Percentiles rank a stretch among this genome's conserved stretches.
Conservation (phyloP, 2,888 invertebrate genomes). For the Galeopsomyia nigrocyanea region DNA sequence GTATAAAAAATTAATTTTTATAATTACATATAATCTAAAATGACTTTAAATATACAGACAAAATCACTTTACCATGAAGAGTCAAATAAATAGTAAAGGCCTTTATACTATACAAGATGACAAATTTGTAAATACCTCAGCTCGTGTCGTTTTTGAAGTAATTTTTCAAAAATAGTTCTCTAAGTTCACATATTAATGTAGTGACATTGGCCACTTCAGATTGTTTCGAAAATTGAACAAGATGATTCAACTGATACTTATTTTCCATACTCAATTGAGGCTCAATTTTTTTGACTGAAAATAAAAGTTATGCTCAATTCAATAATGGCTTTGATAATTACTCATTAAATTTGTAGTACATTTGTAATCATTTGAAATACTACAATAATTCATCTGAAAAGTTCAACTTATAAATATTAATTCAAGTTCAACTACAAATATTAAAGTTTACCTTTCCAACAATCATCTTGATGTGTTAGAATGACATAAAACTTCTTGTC, state of each 20-base stretch:
- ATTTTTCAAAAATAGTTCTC: slow-evolving; percentile 56
- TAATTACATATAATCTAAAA: slow-evolving; percentile 5
- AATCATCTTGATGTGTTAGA: slow-evolving; percentile 49
- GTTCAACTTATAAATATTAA: no score
- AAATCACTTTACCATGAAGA: no score
- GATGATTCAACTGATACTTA: slow-evolving; percentile 50
- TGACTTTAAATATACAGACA: neutral
- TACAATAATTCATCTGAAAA: slow-evolving; percentile 17
- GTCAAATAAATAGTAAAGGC: no score
- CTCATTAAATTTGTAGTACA: neutral
- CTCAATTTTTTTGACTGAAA: slow-evolving; percentile 60
- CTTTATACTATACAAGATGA: neutral
- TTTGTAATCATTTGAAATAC: neutral
- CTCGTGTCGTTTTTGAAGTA: slow-evolving; percentile 43
- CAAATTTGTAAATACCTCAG: neutral
- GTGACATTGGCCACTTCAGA: slow-evolving; percentile 53
- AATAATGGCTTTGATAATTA: neutral
- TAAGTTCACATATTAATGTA: slow-evolving; percentile 57
- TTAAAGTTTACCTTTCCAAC: slow-evolving; percentile 59
- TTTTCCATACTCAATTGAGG: slow-evolving; percentile 57
- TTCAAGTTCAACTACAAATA: no score
- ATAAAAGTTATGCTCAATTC: slow-evolving; percentile 23
- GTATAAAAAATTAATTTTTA: slow-evolving; percentile 22
- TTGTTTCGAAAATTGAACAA: slow-evolving; percentile 51
- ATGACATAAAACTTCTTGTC: slow-evolving; percentile 57